Evolutionary conservation across 2,888 invertebrate species (phyloP).

Genomic region (Anoplius nigerrimus): DNA sequence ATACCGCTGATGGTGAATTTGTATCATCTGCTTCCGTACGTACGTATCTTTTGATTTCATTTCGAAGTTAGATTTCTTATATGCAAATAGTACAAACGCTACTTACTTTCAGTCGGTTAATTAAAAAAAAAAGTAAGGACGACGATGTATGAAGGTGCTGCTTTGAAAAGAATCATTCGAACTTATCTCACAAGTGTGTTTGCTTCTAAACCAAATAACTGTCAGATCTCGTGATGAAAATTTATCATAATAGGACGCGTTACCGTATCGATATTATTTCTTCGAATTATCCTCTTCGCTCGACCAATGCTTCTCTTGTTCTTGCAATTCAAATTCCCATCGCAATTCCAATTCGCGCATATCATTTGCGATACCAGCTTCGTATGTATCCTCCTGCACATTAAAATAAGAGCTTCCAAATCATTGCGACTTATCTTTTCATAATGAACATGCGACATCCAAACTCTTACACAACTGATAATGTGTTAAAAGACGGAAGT

Average conservation of each 20-base stretch:
- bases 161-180: slow-evolving; percentile 28
- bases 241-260: slow-evolving; percentile 34
- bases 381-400: slow-evolving; percentile 78
- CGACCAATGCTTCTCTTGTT: slow-evolving; percentile 80
- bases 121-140: slow-evolving; percentile 35
- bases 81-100: slow-evolving; percentile 42
- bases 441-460: too few relatives aligned
- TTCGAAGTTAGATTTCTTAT: slow-evolving; percentile 24
- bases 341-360: slow-evolving; percentile 81
- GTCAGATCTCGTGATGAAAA: slow-evolving; percentile 42
- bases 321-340: slow-evolving; percentile 82
- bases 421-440: too few relatives aligned
- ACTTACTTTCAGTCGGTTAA: slow-evolving; percentile 46
- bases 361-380: slow-evolving; percentile 81
- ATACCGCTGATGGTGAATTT: slow-evolving; percentile 3
- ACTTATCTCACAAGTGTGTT: slow-evolving; percentile 39
- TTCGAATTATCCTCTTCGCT: slow-evolving; percentile 77
- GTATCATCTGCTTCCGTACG: not conserved
- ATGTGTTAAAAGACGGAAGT: not conserved
- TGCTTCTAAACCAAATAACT: slow-evolving; percentile 25
- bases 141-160: slow-evolving; percentile 33
- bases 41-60: slow-evolving; percentile 24
- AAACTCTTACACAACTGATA: not conserved
- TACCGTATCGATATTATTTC: slow-evolving; percentile 56
- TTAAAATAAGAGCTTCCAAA: not conserved